Conservation (phyloP, 2,113 vertebrate genomes). For the Crotalus horridus region DNA sequence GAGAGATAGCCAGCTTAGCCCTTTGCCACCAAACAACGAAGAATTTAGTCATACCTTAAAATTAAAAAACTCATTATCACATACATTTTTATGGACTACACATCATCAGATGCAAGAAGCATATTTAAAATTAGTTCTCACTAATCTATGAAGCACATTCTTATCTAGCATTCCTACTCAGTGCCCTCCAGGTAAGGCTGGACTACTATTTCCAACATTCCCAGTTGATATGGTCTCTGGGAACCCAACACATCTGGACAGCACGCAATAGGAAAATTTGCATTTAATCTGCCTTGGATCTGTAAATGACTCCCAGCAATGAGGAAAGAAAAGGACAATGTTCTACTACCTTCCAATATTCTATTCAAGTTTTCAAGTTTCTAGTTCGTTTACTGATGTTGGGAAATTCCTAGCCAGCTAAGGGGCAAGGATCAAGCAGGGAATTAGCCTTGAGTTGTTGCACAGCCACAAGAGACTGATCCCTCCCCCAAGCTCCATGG, state of each 20-base stretch:
- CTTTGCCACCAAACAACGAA: not conserved
- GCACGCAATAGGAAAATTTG: not conserved
- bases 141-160: not conserved
- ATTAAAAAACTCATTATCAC: not conserved
- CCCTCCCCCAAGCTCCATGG: not conserved
- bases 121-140: not conserved
- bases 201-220: not conserved
- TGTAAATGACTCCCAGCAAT: not conserved
- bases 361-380: not conserved
- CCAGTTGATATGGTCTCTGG: not conserved
- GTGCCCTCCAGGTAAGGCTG: not conserved
- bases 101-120: not conserved
- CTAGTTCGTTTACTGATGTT: not conserved
- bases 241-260: not conserved
- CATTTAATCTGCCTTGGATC: not conserved
- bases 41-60: not conserved
- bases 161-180: not conserved
- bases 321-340: not conserved
- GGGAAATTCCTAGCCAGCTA: not conserved
- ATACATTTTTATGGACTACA: not conserved
- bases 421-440: not conserved
- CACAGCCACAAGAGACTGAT: not conserved
- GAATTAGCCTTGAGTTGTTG: not conserved
- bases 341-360: not conserved
- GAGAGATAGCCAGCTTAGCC: not conserved